Conservation (phyloP, 2,113 vertebrate species). For the Cyanistes caeruleus region DNA sequence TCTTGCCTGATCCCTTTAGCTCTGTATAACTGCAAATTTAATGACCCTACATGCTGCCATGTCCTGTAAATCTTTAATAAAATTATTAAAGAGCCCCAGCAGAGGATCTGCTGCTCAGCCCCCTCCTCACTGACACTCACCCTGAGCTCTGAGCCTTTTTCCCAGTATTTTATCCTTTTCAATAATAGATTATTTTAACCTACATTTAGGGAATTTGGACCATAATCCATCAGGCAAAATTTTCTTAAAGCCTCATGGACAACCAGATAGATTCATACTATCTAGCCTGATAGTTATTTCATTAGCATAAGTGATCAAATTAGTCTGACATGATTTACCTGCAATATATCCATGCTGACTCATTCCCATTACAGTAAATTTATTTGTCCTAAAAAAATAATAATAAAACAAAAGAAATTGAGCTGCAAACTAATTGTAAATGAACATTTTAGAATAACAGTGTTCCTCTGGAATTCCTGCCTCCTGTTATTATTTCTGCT, state of each 20-base stretch:
- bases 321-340: constrained; percentile 43
- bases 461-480: background rate
- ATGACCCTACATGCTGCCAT: background rate
- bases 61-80: background rate
- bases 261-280: constrained; percentile 3
- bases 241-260: background rate
- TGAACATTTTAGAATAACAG: background rate
- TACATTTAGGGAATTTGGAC: constrained; percentile 5
- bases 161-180: background rate
- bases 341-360: background rate
- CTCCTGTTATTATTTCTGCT: background rate
- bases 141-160: background rate
- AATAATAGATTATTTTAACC: constrained; percentile 28
- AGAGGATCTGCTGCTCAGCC: background rate
- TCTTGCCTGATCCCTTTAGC: background rate
- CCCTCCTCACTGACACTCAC: background rate
- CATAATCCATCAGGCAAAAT: background rate
- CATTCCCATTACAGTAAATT: background rate
- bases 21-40: constrained; percentile 17
- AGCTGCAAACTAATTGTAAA: background rate
- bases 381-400: background rate
- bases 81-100: background rate
- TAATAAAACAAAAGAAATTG: no score
- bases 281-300: constrained; percentile 33
- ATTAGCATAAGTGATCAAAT: constrained; percentile 54